A percentile compares a stretch with the other conserved stretches of the same genome.
These are phyloP conservation scores for Yponomeuta cagnagella DNA, from an alignment of 2,888 invertebrate species.

Conservation along the genomic window DNA sequence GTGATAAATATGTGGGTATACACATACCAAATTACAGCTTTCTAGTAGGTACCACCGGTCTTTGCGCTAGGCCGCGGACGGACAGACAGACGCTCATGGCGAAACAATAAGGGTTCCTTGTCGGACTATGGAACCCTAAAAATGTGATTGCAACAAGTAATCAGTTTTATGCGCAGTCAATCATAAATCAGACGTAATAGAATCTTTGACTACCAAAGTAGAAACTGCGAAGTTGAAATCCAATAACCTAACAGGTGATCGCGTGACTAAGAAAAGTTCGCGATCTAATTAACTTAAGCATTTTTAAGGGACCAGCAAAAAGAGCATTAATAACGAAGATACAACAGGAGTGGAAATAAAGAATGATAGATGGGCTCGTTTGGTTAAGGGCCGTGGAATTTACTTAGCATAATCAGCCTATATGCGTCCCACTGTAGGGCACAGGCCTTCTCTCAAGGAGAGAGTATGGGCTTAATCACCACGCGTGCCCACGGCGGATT, in stretches of 20 bases:
- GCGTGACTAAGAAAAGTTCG: constrained; percentile 31
- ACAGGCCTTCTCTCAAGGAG: no score
- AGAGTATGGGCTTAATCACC: no score
- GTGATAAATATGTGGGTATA: no score
- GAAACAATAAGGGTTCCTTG: no score
- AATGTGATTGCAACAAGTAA: background rate
- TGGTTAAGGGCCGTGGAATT: background rate
- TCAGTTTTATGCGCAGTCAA: background rate
- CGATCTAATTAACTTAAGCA: constrained; percentile 25
- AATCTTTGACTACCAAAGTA: background rate
- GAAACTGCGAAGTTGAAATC: background rate
- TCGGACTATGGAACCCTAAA: no score
- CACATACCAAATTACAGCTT: no score
- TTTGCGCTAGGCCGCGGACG: no score
- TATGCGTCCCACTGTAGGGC: no score
- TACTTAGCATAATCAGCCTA: no score
- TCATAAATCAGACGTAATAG: background rate
- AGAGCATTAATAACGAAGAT: constrained; percentile 5
- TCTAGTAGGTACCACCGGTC: no score
- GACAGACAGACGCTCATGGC: no score
- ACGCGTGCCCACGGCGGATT: no score
- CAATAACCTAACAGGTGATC: constrained; percentile 25
- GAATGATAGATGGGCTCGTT: constrained; percentile 6
- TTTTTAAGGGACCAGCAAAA: background rate
- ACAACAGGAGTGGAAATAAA: constrained; percentile 11